A percentile compares a stretch with the other conserved stretches of the same genome.
These are phyloP conservation scores for Megastigmus dorsalis DNA, from an alignment of 2,888 invertebrate species.

Conservation along the genomic window DNA sequence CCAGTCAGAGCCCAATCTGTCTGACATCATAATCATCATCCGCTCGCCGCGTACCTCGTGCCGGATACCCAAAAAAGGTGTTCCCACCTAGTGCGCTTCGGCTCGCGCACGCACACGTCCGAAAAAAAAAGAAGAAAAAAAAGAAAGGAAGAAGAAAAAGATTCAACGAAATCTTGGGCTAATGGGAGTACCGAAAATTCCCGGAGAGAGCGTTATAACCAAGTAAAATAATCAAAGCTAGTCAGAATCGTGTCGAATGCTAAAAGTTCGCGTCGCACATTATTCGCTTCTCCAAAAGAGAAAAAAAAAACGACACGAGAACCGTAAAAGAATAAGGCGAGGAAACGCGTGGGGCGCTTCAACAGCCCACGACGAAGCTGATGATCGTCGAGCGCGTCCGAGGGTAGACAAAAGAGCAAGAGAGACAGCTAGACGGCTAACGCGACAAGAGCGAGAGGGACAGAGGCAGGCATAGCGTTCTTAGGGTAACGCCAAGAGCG, in stretches of 20 bases:
- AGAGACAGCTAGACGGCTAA: not conserved
- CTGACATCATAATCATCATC: not conserved
- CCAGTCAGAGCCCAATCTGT: conserved; percentile 3
- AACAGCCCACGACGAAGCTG: conserved; percentile 3
- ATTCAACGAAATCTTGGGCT: not conserved
- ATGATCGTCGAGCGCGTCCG: conserved; percentile 9
- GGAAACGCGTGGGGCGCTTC: not conserved
- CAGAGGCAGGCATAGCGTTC: conserved; percentile 64
- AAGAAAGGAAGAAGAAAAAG: not conserved
- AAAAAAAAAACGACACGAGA: too few relatives aligned
- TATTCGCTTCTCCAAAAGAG: too few relatives aligned
- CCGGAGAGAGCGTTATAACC: not conserved
- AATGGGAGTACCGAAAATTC: not conserved
- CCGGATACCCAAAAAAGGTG: conserved; percentile 51
- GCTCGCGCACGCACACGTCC: not conserved
- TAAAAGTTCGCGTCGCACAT: not conserved
- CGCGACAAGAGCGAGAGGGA: not conserved
- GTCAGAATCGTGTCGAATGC: too few relatives aligned
- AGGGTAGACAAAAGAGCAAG: conserved; percentile 22
- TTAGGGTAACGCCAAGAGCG: conserved; percentile 6
- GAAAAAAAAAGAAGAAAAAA: too few relatives aligned
- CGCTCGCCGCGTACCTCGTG: conserved; percentile 2
- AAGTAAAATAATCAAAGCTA: not conserved
- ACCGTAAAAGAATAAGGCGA: too few relatives aligned
- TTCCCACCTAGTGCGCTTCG: conserved; percentile 28